These are phyloP conservation scores for Drosophila fuyamai DNA, from an alignment of 1,140 invertebrate genomes.

Conservation along the genomic window DNA sequence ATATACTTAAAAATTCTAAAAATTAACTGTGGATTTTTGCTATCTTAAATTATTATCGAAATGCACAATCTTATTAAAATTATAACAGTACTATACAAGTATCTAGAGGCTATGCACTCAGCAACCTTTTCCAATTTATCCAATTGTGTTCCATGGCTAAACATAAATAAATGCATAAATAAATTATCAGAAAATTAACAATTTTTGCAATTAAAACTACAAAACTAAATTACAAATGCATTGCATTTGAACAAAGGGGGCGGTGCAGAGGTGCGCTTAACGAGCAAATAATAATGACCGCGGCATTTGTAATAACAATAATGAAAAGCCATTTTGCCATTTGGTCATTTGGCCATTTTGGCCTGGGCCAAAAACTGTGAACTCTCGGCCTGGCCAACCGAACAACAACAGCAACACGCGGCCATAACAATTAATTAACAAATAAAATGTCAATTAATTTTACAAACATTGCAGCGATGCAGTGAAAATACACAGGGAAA, in stretches of 20 bases:
- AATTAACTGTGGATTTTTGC: no score
- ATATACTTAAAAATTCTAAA: no score
- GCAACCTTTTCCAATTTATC: slow-evolving; percentile 9
- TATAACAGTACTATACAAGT: no score
- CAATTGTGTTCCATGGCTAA: slow-evolving; percentile 8
- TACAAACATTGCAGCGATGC: slow-evolving; percentile 69
- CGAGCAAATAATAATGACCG: slow-evolving; percentile 80
- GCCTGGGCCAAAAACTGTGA: slow-evolving; percentile 12
- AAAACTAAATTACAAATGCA: slow-evolving; percentile 84
- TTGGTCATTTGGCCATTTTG: slow-evolving; percentile 67
- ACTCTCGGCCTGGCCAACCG: slow-evolving; percentile 33
- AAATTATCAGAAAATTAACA: slow-evolving; percentile 81
- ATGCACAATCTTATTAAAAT: no score
- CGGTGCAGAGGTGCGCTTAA: slow-evolving; percentile 37
- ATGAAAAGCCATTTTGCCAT: slow-evolving; percentile 80
- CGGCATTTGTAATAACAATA: slow-evolving; percentile 83
- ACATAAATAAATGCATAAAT: slow-evolving; percentile 59
- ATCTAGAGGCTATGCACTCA: no score
- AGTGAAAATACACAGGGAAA: slow-evolving; percentile 14
- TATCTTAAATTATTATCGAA: no score
- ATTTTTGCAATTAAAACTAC: slow-evolving; percentile 82
- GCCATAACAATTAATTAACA: slow-evolving; percentile 84
- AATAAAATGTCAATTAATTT: slow-evolving; percentile 84
- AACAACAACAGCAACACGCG: slow-evolving; percentile 36
- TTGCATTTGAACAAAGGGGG: slow-evolving; percentile 43